A percentile compares a stretch with the other conserved stretches of the same genome.
phyloP scores from a whole-genome alignment of 2,888 invertebrate genomes.

The Liodrosophila aerea region DNA sequence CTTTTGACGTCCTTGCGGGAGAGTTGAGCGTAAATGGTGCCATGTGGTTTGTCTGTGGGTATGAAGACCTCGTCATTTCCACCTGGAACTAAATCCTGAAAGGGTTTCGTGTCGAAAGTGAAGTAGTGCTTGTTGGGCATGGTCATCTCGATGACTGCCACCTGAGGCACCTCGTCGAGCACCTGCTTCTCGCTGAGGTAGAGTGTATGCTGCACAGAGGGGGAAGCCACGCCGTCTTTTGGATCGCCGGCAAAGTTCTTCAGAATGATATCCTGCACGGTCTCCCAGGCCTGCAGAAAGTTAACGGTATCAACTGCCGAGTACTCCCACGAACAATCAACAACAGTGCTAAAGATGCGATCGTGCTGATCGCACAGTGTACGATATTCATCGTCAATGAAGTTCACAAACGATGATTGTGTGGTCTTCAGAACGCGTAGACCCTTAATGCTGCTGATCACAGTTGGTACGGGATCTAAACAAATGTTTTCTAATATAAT shows the following conservation, averaged over 20 bases:
- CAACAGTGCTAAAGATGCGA: constrained; percentile 88
- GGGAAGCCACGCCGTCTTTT: constrained; percentile 88
- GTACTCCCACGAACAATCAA: constrained; percentile 89
- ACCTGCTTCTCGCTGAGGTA: constrained; percentile 88
- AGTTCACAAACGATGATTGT: constrained; percentile 90
- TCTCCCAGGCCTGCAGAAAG: constrained; percentile 88
- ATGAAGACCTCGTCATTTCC: constrained; percentile 88
- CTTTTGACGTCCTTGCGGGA: constrained; percentile 83
- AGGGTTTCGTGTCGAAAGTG: constrained; percentile 89
- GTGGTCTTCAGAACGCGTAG: constrained; percentile 91
- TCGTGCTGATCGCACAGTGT: constrained; percentile 89
- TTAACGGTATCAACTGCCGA: constrained; percentile 86
- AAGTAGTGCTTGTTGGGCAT: constrained; percentile 93
- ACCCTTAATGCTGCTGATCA: constrained; percentile 88
- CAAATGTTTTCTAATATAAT: too few species aligned
- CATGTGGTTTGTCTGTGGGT: constrained; percentile 90
- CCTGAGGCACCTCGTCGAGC: constrained; percentile 87
- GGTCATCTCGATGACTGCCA: constrained; percentile 88
- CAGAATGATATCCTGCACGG: constrained; percentile 87
- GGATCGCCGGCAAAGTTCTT: constrained; percentile 90
- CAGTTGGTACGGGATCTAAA: constrained; percentile 84
- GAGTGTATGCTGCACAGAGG: constrained; percentile 91
- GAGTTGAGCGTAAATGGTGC: constrained; percentile 89
- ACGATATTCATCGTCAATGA: constrained; percentile 90
- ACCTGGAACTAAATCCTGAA: constrained; percentile 86